Base-by-base conservation (phyloP, 1,140 invertebrate species). In the Platyscapa corneri region DNA sequence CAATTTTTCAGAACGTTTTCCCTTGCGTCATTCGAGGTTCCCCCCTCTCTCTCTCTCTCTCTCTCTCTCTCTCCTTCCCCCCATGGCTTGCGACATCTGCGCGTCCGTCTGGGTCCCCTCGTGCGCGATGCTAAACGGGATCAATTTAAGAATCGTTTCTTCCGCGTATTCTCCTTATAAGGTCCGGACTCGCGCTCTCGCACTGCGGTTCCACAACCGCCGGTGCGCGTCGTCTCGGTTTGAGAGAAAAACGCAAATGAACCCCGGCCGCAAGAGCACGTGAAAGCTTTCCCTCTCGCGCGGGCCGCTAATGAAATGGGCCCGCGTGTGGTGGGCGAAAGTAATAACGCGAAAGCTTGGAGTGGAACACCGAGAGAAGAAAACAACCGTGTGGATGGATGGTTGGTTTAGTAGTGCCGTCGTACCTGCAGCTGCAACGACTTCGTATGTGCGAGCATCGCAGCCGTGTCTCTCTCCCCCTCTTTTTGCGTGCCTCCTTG, bases 131-230 rank as follows among this genome's bases (percentile, higher is more conserved):
- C n/a, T n/a, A 78, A 80, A 82, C 74, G 16, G 32, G 32, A 70
- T 70, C 30, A 37, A 70, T 70, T 34, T 10, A 5, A 70, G 34
- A 37, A 70, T 34, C 3, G 65, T 70, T 49, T 30, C 42, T 76
- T 76, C 16, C 74, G 74, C n/a, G 74, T 75, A 46, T 49, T 49
- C 42, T 76, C 74, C 74, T 76, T 76, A 76, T 49, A 76, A 49
- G 74, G 74, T 14, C 42, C 53, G 30, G 37, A 53, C 49, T 16
- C 49, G 8, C 49, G 49, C 49, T 10, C 49, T 10, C 49, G 49
- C 49, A 16, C 49, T 53, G 16, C 42, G 5, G 42, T 5, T 46
- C 42, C 42, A 46, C 6, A 46, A 12, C 42, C 49, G 49, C 2
- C 16, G 8, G 8, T 18, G 8, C 8, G 49, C 60, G 86, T 60